Base-by-base conservation (phyloP, 2,113 vertebrate species). In the Gadus macrocephalus region DNA sequence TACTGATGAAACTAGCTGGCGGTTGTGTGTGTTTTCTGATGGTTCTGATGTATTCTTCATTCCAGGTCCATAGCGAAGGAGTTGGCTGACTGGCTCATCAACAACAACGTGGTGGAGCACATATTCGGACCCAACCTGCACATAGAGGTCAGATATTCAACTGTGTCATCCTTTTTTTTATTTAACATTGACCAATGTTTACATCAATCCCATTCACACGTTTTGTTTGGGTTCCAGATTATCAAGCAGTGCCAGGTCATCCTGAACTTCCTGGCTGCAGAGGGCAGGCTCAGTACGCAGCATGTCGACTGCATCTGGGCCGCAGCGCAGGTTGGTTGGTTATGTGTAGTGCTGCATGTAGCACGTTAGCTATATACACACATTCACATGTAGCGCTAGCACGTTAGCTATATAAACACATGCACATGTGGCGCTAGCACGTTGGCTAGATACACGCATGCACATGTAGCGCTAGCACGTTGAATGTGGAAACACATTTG, bases 211-310 rank as follows among this genome's bases (percentile, higher is more conserved):
- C 12, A 35, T 35, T 35, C 4, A 35, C 31, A 25, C 31, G 4
- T 35, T 35, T 35, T 75, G 15, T 72, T 22, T 83, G 69, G 66
- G 84, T 87, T 90, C 56, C 89, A 99, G 97, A 99, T 99, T 91
- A 98, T 99, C 88, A 99, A 99, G 83, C 97, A 99, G 90, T 99
- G 97, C 92, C 97, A 99, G 90, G 97, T 99, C 81, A 99, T 99
- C 91, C 93, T 99, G 87, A 99, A 99, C 89, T 99, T 99, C 86
- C 90, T 99, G 85, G 97, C 97, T 80, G 97, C 97, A 49, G 97
- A 99, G 82, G 96, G 97, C 31, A 93, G 97, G 68, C 92, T 99
- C 73, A 99, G 97, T 88, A 99, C 97, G 63, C 97, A 96, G 79
- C 96, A 99, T 66, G 95, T 97, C 83, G 97, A 99, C 89, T 99